Percentiles rank a stretch among this genome's conserved stretches.
Conservation (phyloP, 2,888 invertebrate species). For the Nymphalis polychloros region DNA sequence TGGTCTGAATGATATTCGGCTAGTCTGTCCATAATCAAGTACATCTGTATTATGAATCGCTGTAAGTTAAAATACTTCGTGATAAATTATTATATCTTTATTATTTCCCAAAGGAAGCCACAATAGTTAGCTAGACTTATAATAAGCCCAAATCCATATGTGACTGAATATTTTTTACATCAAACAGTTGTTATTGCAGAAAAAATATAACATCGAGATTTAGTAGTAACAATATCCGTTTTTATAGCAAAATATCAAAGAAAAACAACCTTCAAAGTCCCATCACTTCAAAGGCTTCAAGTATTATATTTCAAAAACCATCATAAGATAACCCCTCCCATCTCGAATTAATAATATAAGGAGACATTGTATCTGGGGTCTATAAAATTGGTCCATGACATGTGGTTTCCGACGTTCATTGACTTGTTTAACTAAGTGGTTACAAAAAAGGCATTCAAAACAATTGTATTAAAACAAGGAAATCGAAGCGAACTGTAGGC, state of each 20-base stretch:
- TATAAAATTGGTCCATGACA: slow-evolving; percentile 19
- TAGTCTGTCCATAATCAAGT: too few species aligned
- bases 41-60: too few species aligned
- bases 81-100: too few species aligned
- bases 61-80: too few species aligned
- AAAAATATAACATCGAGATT: too few species aligned
- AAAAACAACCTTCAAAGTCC: slow-evolving; percentile 14
- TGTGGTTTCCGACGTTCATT: slow-evolving; percentile 21
- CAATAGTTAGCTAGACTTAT: too few species aligned
- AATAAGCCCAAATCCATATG: too few species aligned
- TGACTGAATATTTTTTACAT: neutral
- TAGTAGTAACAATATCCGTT: neutral
- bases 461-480: slow-evolving; percentile 13
- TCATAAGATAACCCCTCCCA: slow-evolving; percentile 27
- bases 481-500: slow-evolving; percentile 6
- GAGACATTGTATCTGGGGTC: slow-evolving; percentile 11
- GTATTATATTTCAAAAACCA: slow-evolving; percentile 37
- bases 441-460: neutral
- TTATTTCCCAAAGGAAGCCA: too few species aligned
- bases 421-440: slow-evolving; percentile 17
- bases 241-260: slow-evolving; percentile 14
- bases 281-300: slow-evolving; percentile 34
- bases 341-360: slow-evolving; percentile 14
- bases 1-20: too few species aligned
- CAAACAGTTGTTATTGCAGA: too few species aligned